phyloP scores from a whole-genome alignment of 1,140 invertebrate genomes.

The Xylocopa sonorina region DNA sequence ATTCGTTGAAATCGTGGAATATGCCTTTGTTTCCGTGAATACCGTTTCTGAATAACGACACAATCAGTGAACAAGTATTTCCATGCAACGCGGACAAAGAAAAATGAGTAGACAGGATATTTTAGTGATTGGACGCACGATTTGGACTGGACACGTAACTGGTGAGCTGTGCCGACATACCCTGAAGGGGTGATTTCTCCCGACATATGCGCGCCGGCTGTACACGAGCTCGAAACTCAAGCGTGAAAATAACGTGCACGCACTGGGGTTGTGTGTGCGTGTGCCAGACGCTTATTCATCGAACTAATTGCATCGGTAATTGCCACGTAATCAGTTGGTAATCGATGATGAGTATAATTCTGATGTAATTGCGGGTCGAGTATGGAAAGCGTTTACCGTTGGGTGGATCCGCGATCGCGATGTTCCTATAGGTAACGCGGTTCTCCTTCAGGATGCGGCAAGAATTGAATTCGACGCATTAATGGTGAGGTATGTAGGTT shows the following conservation, averaged over 20 bases:
- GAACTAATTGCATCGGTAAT: slow-evolving; percentile 28
- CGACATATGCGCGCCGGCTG: not conserved
- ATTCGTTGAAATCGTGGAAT: too few relatives aligned
- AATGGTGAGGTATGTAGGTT: not conserved
- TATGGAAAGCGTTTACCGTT: too few relatives aligned
- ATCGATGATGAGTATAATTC: slow-evolving; percentile 27
- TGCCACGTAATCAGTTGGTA: slow-evolving; percentile 21
- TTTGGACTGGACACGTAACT: too few relatives aligned
- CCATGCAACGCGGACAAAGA: too few relatives aligned
- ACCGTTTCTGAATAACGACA: too few relatives aligned
- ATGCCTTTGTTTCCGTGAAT: too few relatives aligned
- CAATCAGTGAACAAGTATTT: too few relatives aligned
- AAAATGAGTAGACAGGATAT: too few relatives aligned
- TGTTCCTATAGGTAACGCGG: too few relatives aligned
- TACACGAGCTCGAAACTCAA: not conserved
- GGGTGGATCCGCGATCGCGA: not conserved
- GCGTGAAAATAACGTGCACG: slow-evolving; percentile 31
- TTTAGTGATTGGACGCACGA: too few relatives aligned
- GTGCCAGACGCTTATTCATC: slow-evolving; percentile 27
- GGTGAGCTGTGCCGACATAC: not conserved
- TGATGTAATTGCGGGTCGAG: not conserved
- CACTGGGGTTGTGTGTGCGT: slow-evolving; percentile 16
- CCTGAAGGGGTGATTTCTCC: slow-evolving; percentile 10
- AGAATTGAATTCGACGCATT: not conserved
- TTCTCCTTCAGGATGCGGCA: too few relatives aligned